A percentile compares a stretch with the other conserved stretches of the same genome.
Evolutionary conservation across 2,888 invertebrate species (phyloP).

Genomic region (Lycia hirtaria): DNA sequence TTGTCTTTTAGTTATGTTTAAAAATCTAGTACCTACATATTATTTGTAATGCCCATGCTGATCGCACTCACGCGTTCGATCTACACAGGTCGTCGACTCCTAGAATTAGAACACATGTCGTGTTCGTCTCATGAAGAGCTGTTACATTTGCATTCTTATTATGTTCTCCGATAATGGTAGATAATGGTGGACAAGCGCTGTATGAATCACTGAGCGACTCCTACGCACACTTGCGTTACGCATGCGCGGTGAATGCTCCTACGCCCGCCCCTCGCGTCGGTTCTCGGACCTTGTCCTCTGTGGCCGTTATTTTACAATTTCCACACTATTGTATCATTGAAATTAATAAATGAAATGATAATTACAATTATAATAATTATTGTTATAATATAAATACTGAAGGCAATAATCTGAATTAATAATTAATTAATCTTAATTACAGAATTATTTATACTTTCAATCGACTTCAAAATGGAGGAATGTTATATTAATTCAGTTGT

Average conservation of each 20-base stretch:
- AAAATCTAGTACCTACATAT: not conserved
- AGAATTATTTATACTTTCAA: too few relatives aligned
- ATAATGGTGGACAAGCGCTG: constrained; percentile 24
- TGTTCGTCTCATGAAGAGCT: constrained; percentile 35
- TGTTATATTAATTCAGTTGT: too few relatives aligned
- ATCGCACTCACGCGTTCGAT: constrained; percentile 43
- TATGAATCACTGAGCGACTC: constrained; percentile 47
- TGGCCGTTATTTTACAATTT: constrained; percentile 7
- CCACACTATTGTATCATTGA: too few relatives aligned
- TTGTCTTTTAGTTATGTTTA: not conserved
- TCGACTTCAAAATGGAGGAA: too few relatives aligned
- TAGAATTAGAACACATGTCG: constrained; percentile 43
- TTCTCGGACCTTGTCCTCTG: constrained; percentile 42
- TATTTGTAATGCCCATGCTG: constrained; percentile 27
- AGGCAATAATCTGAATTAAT: too few relatives aligned
- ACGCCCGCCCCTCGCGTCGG: constrained; percentile 14
- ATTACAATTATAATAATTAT: too few relatives aligned
- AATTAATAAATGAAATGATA: too few relatives aligned
- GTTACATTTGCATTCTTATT: constrained; percentile 22
- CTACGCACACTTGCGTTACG: constrained; percentile 56
- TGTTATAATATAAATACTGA: too few relatives aligned
- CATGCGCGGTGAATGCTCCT: constrained; percentile 47
- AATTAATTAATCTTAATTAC: too few relatives aligned
- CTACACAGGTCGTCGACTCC: constrained; percentile 48
- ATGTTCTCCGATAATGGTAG: constrained; percentile 1